Evolutionary conservation across 2,113 vertebrate genomes (phyloP), one percentile per base, ranked within the genome.

Genomic region (Ciconia boyciana): DNA sequence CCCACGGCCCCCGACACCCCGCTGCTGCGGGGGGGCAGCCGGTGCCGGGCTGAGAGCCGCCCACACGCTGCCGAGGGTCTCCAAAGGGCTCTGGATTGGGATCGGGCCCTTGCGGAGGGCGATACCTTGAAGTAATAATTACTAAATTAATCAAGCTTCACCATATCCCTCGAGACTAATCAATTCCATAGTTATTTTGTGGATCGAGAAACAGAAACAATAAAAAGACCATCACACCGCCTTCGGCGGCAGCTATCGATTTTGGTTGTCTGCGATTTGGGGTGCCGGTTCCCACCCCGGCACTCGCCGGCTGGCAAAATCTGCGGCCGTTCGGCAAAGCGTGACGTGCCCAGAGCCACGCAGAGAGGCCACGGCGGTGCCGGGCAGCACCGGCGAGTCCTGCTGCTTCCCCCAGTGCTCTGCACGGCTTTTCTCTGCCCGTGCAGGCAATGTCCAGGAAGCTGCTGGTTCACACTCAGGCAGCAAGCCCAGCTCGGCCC

Each of bases 261-360:
- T 43, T 6, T 4, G 8, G 25, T 18, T 3, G 14, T 29, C 29
- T 2, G 8, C 4, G 1, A 21, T 48, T 21, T 10, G 11, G 41
- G 55, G 55, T 7, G 48, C 32, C 9, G 3, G 48, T 3, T 31
- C 18, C 46, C 9, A 1, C 7, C 44, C 31, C 4, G 16, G 62
- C 22, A 9, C 26, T 28, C 3, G 0, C 62, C 13, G 3, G 17
- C 9, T 7, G 18, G 28, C 4, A 4, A 4, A 7, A 36, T 4
- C 28, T 0, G 3, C 1, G 17, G 17, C 76, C 14, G 4, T 10
- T 39, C 2, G 26, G 68, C 29, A 41, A 14, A 52, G 24, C 4
- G 0, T 1, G n/a, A 39, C 39, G 39, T 39, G 39, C 39, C 39
- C 39, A 39, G 39, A 39, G 61, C 22, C 9, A 2, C 7, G 6